Evolutionary conservation across 2,113 vertebrate genomes (phyloP), one percentile per base, ranked within the genome.

Genomic region (Gallinago media): DNA sequence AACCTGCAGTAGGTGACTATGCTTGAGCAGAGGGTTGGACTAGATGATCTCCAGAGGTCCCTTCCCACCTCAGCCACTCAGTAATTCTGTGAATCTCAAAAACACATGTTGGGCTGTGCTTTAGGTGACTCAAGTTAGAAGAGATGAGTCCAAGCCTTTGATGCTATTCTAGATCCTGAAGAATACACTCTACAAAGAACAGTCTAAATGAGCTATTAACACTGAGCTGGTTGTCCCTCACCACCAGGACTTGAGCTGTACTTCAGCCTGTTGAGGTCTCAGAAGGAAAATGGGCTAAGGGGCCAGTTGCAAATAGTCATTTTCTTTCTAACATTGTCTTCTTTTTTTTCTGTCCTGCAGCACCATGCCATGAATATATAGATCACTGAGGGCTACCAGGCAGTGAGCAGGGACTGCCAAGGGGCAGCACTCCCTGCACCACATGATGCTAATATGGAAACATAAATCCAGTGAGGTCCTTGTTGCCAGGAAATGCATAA

Each of bases 201-300:
- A 71, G 12, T 42, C 21, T 73, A 47, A 54, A 34, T 40, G 38
- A 75, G 8, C 9, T 34, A 17, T 52, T 40, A 52, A 40, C 9
- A 50, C 7, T 46, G 50, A 76, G 15, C 21, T 77, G 38, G 19
- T 54, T 77, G 38, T 49, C 9, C n/a, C 15, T 81, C 20, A 65
- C n/a, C 27, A 67, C 8, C 16, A n/a, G 26, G 4, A 40, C 3
- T 0, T 77, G 52, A 76, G 16, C 15, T 59, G 18, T 0, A 0
- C 13, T 66, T 59, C 40, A 32, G 4, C 15, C 32, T 9, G 2
- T n/a, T 62, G 38, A 62, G 8, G 7, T 73, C 42, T 20, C 14
- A 22, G 21, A 42, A 11, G 22, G 29, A 59, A 80, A 68, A n/a
- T 4, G 27, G 11, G 12, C 21, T 52, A 47, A 38, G 9, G 47